phyloP scores from a whole-genome alignment of 2,113 vertebrate species.

The Sylvia atricapilla region DNA sequence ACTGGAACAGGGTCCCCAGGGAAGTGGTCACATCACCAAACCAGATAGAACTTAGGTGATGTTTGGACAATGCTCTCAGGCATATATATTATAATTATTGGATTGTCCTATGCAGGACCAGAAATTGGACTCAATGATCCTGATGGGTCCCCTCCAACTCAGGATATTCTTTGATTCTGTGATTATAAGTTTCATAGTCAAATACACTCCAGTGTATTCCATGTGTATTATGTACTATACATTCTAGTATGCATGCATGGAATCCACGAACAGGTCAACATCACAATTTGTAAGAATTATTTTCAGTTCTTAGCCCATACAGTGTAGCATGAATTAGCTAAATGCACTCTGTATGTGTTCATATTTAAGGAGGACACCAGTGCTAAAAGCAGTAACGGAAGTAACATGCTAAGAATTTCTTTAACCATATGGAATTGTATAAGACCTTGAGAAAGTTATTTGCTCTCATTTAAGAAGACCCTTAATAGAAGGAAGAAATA shows the following conservation, averaged over 20 bases:
- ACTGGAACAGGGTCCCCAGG: not conserved
- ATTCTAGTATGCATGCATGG: not conserved
- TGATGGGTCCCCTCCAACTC: not conserved
- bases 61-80: not conserved
- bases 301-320: not conserved
- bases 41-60: not conserved
- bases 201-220: not conserved
- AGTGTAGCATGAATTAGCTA: not conserved
- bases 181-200: not conserved
- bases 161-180: not conserved
- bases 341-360: not conserved
- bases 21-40: not conserved
- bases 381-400: not conserved
- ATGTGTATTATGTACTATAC: no score
- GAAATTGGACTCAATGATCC: not conserved
- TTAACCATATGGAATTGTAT: not conserved
- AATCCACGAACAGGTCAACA: not conserved
- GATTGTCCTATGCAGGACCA: not conserved
- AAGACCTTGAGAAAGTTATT: not conserved
- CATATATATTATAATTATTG: not conserved
- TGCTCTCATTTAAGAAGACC: not conserved
- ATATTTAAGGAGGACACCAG: not conserved
- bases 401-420: not conserved
- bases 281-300: not conserved
- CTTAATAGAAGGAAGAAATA: not conserved